Conservation (phyloP, 2,113 vertebrate species). For the Benitochromis conjunctus region DNA sequence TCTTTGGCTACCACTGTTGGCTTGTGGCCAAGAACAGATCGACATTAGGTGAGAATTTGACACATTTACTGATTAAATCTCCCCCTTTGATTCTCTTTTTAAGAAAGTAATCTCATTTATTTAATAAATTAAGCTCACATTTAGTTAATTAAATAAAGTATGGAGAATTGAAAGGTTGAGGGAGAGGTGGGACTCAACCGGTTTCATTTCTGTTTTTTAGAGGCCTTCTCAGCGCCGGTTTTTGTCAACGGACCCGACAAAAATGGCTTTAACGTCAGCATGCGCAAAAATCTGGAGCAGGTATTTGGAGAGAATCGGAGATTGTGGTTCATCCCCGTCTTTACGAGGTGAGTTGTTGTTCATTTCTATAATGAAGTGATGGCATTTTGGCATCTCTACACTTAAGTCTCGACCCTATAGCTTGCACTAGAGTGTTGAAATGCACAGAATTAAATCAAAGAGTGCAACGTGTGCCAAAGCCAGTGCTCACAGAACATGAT, state of each 20-base stretch:
- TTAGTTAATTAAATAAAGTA: not conserved
- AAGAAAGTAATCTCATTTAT: not conserved
- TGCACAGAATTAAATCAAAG: not conserved
- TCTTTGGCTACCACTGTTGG: slow-evolving; percentile 98
- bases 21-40: slow-evolving; percentile 92
- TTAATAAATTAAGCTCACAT: not conserved
- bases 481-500: not conserved
- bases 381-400: not conserved
- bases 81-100: not conserved
- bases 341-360: slow-evolving; percentile 79
- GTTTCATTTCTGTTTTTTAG: slow-evolving; percentile 58
- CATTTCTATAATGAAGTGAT: not conserved
- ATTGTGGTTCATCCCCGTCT: slow-evolving; percentile 89
- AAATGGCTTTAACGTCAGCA: slow-evolving; percentile 90
- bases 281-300: slow-evolving; percentile 86
- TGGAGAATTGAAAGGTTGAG: not conserved
- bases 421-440: not conserved
- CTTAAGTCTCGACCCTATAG: not conserved
- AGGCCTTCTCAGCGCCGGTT: slow-evolving; percentile 92
- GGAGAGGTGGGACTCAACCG: not conserved
- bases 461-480: not conserved
- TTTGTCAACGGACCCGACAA: slow-evolving; percentile 89
- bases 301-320: slow-evolving; percentile 91
- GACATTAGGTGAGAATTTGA: slow-evolving; percentile 84
- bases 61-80: not conserved